Evolutionary conservation across 64 coral and sea anemone species (phyloP), one percentile per base, ranked within the genome.

Genomic region (Hydrozoanthus tunicans): DNA sequence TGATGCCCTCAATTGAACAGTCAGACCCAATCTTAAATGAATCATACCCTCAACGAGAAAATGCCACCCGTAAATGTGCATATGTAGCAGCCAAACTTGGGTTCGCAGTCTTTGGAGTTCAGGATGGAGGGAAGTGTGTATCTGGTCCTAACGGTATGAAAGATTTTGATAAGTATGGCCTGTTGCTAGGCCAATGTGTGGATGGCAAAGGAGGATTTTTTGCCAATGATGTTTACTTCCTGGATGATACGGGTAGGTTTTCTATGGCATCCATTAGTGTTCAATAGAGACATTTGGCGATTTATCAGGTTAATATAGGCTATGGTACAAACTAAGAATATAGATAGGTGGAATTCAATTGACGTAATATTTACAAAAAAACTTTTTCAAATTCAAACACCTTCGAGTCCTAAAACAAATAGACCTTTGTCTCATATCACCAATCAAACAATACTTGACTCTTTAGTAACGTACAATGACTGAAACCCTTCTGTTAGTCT

Each of bases 141-240:
- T 86, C 83, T 59, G 83, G 83, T 8, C 53, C 67, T 56, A 51
- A 86, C 7, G 83, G 14, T 26, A 13, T 71, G 67, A 58, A 57
- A 15, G 20, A 71, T 7, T 86, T 71, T 20, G 64, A 86, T 17
- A 71, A 58, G 56, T 59, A 73, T 58, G 83, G 83, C 24, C 64
- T 64, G n/a, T 26, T 20, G 1, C 14, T 11, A 53, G 60, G 1
- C 9, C 13, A 8, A 4, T 73, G 83, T 27, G n/a, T 17, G 5
- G 12, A 86, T 27, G 83, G 83, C 12, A 71, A 5, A 13, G 67
- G 83, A 7, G 67, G 83, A 26, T 9, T 12, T 71, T 32, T 26
- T 57, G 83, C 83, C 20, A 71, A 26, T 70, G 83, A 86, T 54
- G 83, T 86, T n/a, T 86, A 86, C 64, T 71, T 86, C 26, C 26